phyloP scores from a whole-genome alignment of 2,113 vertebrate species.

The Phasianus colchicus region DNA sequence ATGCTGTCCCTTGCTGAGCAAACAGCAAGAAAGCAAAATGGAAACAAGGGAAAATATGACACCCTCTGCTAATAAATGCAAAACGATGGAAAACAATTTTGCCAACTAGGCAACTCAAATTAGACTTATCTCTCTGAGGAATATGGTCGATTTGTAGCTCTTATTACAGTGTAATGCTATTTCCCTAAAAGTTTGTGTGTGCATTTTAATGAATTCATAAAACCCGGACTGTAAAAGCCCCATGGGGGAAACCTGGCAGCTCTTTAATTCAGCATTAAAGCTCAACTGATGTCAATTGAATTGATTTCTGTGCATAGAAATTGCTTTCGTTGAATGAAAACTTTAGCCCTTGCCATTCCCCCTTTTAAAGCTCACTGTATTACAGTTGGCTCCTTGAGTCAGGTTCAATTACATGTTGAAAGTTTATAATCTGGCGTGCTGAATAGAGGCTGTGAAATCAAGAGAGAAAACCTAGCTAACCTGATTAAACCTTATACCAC shows the following conservation, averaged over 20 bases:
- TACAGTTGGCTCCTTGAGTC: constrained; percentile 72
- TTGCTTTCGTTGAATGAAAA: constrained; percentile 68
- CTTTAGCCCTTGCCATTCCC: constrained; percentile 66
- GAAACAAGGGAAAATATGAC: constrained; percentile 58
- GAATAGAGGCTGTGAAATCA: constrained; percentile 75
- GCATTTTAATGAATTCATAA: constrained; percentile 79
- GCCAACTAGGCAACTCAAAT: constrained; percentile 75
- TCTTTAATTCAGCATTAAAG: constrained; percentile 76
- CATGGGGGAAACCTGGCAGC: constrained; percentile 64
- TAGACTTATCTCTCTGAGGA: constrained; percentile 72
- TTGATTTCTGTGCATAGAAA: constrained; percentile 62
- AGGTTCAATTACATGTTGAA: constrained; percentile 74
- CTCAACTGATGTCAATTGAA: constrained; percentile 70
- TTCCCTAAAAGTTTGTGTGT: constrained; percentile 77
- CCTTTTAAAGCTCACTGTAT: constrained; percentile 61
- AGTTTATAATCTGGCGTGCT: constrained; percentile 71
- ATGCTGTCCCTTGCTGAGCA: constrained; percentile 39
- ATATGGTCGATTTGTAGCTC: constrained; percentile 73
- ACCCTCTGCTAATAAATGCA: constrained; percentile 70
- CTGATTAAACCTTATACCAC: constrained; percentile 58
- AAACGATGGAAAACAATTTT: constrained; percentile 74
- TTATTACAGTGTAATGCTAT: constrained; percentile 72
- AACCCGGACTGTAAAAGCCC: constrained; percentile 71
- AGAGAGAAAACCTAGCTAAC: constrained; percentile 69
- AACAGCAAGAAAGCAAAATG: constrained; percentile 33